Evolutionary conservation across 2,797 vertebrate species (phyloP).

Genomic region (Etheostoma perlongum): DNA sequence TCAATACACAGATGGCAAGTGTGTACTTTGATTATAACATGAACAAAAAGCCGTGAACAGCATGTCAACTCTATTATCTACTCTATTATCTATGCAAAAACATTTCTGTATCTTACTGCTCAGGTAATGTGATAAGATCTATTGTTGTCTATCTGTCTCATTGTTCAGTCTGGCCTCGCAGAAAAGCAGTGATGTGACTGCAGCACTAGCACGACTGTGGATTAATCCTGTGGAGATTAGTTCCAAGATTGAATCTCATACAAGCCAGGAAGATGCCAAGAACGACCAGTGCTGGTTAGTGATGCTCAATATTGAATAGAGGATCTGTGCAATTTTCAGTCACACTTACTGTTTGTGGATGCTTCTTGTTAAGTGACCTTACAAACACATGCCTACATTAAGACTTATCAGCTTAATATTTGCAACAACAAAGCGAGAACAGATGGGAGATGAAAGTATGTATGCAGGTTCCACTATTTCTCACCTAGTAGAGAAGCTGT

Average conservation of each 20-base stretch:
- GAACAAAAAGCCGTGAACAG: not conserved
- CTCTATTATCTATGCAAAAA: not conserved
- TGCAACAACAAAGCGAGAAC: not conserved
- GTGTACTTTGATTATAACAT: not conserved
- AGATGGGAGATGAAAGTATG: not conserved
- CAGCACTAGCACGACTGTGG: not conserved
- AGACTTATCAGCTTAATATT: not conserved
- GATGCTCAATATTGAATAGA: not conserved
- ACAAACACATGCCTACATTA: not conserved
- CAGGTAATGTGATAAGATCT: not conserved
- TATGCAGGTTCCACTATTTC: constrained; percentile 40
- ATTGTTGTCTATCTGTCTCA: not conserved
- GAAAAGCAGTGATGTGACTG: constrained; percentile 18
- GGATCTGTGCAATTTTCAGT: not conserved
- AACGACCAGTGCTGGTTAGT: not conserved
- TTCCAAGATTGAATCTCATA: not conserved
- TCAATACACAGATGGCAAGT: not conserved
- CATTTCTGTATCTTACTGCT: not conserved
- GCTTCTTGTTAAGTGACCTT: constrained; percentile 1
- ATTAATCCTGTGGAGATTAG: constrained; percentile 15
- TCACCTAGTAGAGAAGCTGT: constrained; percentile 89
- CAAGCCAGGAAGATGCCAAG: not conserved
- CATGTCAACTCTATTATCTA: not conserved
- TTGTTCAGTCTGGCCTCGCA: constrained; percentile 22
- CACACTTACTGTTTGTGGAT: not conserved